Base-by-base conservation (phyloP, 2,113 vertebrate species). In the Oncorhynchus clarkii region DNA sequence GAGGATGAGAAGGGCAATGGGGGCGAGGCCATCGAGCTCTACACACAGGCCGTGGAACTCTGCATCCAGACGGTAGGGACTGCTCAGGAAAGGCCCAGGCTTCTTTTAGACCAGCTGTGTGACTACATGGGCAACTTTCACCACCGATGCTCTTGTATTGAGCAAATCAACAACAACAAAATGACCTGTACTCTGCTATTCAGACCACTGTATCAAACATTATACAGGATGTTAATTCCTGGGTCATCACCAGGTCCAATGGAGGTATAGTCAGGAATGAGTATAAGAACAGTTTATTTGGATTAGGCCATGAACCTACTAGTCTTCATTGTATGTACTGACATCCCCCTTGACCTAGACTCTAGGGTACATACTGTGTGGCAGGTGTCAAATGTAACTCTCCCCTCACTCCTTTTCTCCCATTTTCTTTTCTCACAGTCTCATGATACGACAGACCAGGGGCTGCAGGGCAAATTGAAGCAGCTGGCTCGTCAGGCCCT, bases 1-100 rank as follows among this genome's bases (percentile, higher is more conserved):
- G 98, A 99, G 88, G 98, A 99, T 70, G 97, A 96, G 74, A 97
- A 98, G 87, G 95, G 93, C 73, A 98, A 97, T 22, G 83, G 86
- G 3, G 98, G 97, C n/a, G 98, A 99, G 87, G 97, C 97, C 4
- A 83, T 99, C 49, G 96, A 99, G 72, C 84, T 99, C 70, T 99
- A 99, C 90, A 96, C 96, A 3, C 96, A 99, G 92, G 98, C 96
- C 0, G 97, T 99, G 89, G 98, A 99, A 78, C 95, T 99, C 82
- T 99, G 97, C 92, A 94, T 99, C 76, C 94, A 94, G 91, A 95
- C 97, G 27, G 98, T 99, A 92, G 82, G 93, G 93, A 85, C 24
- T 11, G 22, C 20, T 72, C 2, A 26, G 27, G 29, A 39, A 60
- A 34, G 11, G 22, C 45, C 22, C 14, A 72, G 20, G 54, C 49